These are phyloP conservation scores for Plemyria rubiginata DNA, from an alignment of 2,888 invertebrate genomes.

Conservation along the genomic window DNA sequence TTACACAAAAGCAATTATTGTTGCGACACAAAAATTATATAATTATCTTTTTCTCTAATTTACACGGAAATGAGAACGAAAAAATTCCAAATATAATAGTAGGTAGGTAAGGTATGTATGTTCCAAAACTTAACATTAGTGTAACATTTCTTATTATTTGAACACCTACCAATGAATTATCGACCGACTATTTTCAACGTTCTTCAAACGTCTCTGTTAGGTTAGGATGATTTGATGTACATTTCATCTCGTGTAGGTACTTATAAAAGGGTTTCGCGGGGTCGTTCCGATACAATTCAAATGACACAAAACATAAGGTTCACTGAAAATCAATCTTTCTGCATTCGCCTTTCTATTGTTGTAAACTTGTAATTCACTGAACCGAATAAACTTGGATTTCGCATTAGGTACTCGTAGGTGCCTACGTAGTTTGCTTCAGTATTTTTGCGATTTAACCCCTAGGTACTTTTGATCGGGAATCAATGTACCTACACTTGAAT, in stretches of 20 bases:
- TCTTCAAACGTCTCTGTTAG: neutral
- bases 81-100: too few relatives aligned
- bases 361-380: conserved; percentile 9
- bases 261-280: neutral
- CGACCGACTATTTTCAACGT: neutral
- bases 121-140: too few relatives aligned
- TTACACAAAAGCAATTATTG: neutral
- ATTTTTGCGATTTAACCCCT: conserved; percentile 1
- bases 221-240: neutral
- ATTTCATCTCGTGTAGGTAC: neutral
- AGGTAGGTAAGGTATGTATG: too few relatives aligned
- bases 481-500: too few relatives aligned
- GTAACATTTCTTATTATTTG: neutral
- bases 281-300: neutral
- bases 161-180: neutral
- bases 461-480: neutral
- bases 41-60: too few relatives aligned
- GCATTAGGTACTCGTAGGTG: too few relatives aligned
- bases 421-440: conserved; percentile 12
- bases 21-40: neutral
- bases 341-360: conserved; percentile 3
- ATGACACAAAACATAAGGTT: neutral
- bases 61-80: too few relatives aligned
- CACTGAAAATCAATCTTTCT: conserved; percentile 10
- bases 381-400: neutral